Percentiles rank a stretch among this genome's conserved stretches.
These are phyloP conservation scores for Ctenoplectra terminalis DNA, from an alignment of 1,140 invertebrate species.

Conservation along the genomic window DNA sequence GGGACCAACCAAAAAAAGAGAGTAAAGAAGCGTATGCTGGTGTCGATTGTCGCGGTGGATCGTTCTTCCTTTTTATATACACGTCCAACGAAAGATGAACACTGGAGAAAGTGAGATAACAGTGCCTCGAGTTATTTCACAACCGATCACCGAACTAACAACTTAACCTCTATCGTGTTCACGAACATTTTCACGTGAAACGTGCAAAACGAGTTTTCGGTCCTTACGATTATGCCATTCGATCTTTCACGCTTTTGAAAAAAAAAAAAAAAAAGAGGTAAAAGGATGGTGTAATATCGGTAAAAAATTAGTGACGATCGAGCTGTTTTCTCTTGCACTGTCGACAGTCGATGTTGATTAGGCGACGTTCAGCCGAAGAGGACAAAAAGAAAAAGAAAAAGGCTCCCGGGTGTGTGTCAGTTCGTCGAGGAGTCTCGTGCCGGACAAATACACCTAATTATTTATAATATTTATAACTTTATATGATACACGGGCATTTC, in stretches of 20 bases:
- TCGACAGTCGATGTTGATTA: slow-evolving; percentile 37
- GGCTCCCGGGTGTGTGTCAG: slow-evolving; percentile 16
- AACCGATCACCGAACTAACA: slow-evolving; percentile 9
- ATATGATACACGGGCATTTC: slow-evolving; percentile 78
- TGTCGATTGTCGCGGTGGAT: slow-evolving; percentile 70
- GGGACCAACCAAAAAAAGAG: slow-evolving; percentile 71
- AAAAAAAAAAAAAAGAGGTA: background rate
- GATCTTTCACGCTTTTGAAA: background rate
- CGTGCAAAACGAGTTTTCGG: background rate
- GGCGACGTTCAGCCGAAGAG: slow-evolving; percentile 5
- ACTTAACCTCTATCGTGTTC: slow-evolving; percentile 11
- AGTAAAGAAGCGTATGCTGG: slow-evolving; percentile 38
- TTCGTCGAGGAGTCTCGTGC: slow-evolving; percentile 20
- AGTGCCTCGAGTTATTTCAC: slow-evolving; percentile 45
- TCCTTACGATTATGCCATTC: background rate
- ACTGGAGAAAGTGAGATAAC: background rate
- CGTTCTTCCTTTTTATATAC: slow-evolving; percentile 55
- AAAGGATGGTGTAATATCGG: background rate
- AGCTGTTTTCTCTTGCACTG: slow-evolving; percentile 28
- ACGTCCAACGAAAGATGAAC: background rate
- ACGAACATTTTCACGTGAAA: background rate
- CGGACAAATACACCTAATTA: slow-evolving; percentile 68
- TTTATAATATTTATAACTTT: slow-evolving; percentile 80
- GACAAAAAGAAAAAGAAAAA: slow-evolving; percentile 19
- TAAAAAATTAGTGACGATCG: background rate